These are phyloP conservation scores for Sitta europaea DNA, from an alignment of 2,113 vertebrate genomes.

Conservation along the genomic window DNA sequence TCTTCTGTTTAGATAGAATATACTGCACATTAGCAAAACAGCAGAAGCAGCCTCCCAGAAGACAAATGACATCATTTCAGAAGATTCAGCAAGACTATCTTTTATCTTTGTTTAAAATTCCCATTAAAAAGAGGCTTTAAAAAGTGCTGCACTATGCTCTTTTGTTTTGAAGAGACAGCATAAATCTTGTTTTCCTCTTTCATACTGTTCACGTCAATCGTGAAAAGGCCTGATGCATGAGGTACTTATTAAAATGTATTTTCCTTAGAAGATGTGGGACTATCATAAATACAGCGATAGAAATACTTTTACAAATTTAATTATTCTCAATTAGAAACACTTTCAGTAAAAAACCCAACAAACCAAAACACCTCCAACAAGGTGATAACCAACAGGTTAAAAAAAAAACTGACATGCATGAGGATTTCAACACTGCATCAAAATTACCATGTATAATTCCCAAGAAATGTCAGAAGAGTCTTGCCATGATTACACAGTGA, in stretches of 20 bases:
- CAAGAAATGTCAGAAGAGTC: not conserved
- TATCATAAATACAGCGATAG: not conserved
- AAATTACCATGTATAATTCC: not conserved
- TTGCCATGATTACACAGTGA: not conserved
- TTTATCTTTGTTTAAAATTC: constrained; percentile 4
- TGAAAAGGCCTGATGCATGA: not conserved
- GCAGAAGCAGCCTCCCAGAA: not conserved
- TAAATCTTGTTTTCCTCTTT: constrained; percentile 24
- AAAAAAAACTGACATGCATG: not conserved
- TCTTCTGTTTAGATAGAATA: not conserved
- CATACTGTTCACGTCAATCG: not conserved
- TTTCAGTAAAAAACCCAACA: fast-evolving
- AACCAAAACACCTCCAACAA: fast-evolving
- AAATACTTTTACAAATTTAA: not conserved
- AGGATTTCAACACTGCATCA: not conserved
- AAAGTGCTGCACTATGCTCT: not conserved
- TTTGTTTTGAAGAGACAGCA: constrained; percentile 3
- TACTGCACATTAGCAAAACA: not conserved
- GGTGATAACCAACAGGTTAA: not conserved
- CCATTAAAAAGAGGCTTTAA: constrained; percentile 16
- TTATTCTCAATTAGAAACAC: not conserved
- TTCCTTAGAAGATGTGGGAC: not conserved
- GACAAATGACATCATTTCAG: constrained; percentile 11
- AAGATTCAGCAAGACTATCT: constrained; percentile 12
- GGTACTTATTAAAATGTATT: not conserved